These are phyloP conservation scores for Pseudochaenichthys georgianus DNA, from an alignment of 2,797 vertebrate species.

Conservation along the genomic window DNA sequence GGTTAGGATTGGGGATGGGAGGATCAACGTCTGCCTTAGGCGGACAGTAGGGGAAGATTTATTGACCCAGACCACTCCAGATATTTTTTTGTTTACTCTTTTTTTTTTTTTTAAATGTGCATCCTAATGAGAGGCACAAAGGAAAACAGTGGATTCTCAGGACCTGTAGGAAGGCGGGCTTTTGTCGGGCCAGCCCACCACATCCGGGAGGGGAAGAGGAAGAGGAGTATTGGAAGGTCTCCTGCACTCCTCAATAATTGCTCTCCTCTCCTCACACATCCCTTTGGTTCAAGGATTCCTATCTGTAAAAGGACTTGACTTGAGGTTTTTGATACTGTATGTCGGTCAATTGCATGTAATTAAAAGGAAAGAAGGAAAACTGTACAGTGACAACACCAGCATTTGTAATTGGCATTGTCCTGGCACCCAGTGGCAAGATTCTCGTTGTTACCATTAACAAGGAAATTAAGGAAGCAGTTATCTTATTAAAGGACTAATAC, in stretches of 20 bases:
- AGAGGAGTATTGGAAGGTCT: conserved; percentile 58
- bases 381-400: conserved; percentile 83
- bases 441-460: conserved; percentile 82
- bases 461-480: conserved; percentile 86
- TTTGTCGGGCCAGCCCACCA: conserved; percentile 78
- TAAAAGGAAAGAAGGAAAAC: conserved; percentile 74
- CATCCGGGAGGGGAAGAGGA: conserved; percentile 61
- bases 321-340: conserved; percentile 84
- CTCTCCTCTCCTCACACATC: conserved; percentile 72
- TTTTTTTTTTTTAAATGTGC: conserved; percentile 55
- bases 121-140: conserved; percentile 71
- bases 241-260: conserved; percentile 63
- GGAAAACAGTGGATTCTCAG: conserved; percentile 84
- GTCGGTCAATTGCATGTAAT: conserved; percentile 86
- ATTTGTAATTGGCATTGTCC: conserved; percentile 85
- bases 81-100: conserved; percentile 54
- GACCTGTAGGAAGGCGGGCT: conserved; percentile 84
- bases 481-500: conserved; percentile 89
- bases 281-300: conserved; percentile 77
- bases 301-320: conserved; percentile 77
- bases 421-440: conserved; percentile 82
- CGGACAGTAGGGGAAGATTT: conserved; percentile 67
- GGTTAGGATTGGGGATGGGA: conserved; percentile 81
- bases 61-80: conserved; percentile 74
- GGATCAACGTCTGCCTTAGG: conserved; percentile 72